These are phyloP conservation scores for Jordanella pulchra DNA, from an alignment of 2,797 vertebrate genomes.

Conservation along the genomic window DNA sequence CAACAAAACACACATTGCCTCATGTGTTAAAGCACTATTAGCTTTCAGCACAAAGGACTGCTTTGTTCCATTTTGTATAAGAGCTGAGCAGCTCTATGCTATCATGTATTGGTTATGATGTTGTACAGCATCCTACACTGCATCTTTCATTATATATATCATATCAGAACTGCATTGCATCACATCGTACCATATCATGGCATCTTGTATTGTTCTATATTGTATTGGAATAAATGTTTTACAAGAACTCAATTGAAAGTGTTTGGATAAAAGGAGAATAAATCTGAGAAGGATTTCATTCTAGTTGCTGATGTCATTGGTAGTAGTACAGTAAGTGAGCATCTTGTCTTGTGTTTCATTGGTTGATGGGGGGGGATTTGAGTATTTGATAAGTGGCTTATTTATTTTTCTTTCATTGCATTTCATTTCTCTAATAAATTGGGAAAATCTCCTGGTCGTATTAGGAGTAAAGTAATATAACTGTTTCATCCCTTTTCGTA, in stretches of 20 bases:
- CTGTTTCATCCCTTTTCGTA: not conserved
- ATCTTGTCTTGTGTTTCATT: constrained; percentile 23
- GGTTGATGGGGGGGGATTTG: not conserved
- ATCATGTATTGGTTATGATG: not conserved
- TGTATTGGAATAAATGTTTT: not conserved
- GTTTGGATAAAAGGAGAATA: not conserved
- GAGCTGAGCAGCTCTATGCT: too few species aligned
- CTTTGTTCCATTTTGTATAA: too few species aligned
- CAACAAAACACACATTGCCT: too few species aligned
- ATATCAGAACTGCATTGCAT: not conserved
- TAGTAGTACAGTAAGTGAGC: constrained; percentile 22
- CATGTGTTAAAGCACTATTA: too few species aligned
- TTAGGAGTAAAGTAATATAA: not conserved
- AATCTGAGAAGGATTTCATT: constrained; percentile 1
- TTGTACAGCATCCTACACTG: not conserved
- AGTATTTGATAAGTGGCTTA: not conserved
- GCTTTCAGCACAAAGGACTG: too few species aligned
- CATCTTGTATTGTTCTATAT: too few species aligned
- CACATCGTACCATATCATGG: not conserved
- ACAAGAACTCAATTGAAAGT: not conserved
- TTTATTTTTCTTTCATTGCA: not conserved
- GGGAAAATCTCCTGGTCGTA: not conserved
- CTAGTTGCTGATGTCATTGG: constrained; percentile 27
- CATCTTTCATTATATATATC: not conserved
- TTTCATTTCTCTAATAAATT: not conserved